Evolutionary conservation across 2,797 vertebrate genomes (phyloP).

Genomic region (Pagetopsis macropterus): DNA sequence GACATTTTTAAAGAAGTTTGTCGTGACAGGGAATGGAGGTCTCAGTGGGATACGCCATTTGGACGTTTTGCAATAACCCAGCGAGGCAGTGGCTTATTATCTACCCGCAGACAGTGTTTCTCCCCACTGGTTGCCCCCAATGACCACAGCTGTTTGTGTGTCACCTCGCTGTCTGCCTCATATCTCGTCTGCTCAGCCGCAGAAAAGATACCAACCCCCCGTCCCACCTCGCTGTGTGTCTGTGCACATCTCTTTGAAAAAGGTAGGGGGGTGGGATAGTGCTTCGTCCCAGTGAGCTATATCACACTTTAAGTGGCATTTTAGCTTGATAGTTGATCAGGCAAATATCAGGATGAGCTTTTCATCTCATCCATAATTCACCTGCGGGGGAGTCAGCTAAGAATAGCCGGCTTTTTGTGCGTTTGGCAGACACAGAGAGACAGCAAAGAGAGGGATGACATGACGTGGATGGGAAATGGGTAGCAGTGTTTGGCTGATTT

Average conservation of each 20-base stretch:
- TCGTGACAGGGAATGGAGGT: conserved; percentile 49
- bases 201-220: conserved; percentile 30
- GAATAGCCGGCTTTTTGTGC: conserved; percentile 63
- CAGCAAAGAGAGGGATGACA: conserved; percentile 45
- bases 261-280: conserved; percentile 19
- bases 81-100: conserved; percentile 59
- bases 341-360: conserved; percentile 76
- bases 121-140: conserved; percentile 51
- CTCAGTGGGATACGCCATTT: conserved; percentile 24
- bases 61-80: conserved; percentile 46
- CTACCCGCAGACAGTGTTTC: conserved; percentile 53
- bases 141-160: conserved; percentile 67
- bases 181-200: conserved; percentile 65
- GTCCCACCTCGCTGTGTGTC: conserved; percentile 16
- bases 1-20: too few species aligned
- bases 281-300: conserved; percentile 43
- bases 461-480: conserved; percentile 37
- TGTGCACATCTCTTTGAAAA: neutral
- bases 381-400: conserved; percentile 66
- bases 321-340: conserved; percentile 78
- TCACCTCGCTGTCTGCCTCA: conserved; percentile 53
- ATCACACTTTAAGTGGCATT: conserved; percentile 80
- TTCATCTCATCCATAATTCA: conserved; percentile 83
- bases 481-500: conserved; percentile 20
- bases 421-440: conserved; percentile 33